Base-by-base conservation (phyloP, 2,113 vertebrate genomes). In the Sturnus vulgaris region DNA sequence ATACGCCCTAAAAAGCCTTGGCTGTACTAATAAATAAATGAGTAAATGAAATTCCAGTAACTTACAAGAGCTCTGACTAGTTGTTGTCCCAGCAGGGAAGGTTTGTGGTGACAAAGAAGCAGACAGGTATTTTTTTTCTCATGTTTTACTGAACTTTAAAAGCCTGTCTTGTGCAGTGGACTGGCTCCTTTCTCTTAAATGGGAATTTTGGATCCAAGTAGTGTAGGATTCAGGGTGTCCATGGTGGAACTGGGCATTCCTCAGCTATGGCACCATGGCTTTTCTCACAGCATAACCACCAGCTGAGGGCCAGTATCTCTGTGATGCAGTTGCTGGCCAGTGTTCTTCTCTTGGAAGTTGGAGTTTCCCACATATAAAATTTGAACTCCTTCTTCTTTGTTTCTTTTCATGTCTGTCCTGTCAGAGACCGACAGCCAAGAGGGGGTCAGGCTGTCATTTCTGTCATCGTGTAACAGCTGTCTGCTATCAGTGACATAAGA, bases 251-350 rank as follows among this genome's bases (percentile, higher is more conserved):
- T 53, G 47, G 24, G 3, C 4, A 31, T 33, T 79, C 23, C 65
- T 57, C 0, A 0, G 31, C 31, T 39, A 6, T 2, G 11, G 27
- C 50, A 44, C 57, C 39, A 7, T 1, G 4, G 37, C 17, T 61
- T 31, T 60, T n/a, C 60, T 59, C 31, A 2, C 15, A 10, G 33
- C 6, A 12, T 42, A 42, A 42, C 40, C 40, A 42, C 40, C 61
- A 56, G 30, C 1, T 75, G 82, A 71, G 53, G 33, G 33, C 47
- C 42, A 39, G 3, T 64, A 28, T 55, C 13, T 24, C 31, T 19
- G 4, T 44, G 2, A 0, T 24, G 60, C 55, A 30, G 47, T 77
- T 53, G 18, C 35, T 70, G n/a, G n/a, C 50, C 46, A 8, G 2
- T 25, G 59, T 6, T 85, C 61, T 64, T 52, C 46, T 63, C 39